phyloP scores from a whole-genome alignment of 2,113 vertebrate species.

The Furnarius figulus region DNA sequence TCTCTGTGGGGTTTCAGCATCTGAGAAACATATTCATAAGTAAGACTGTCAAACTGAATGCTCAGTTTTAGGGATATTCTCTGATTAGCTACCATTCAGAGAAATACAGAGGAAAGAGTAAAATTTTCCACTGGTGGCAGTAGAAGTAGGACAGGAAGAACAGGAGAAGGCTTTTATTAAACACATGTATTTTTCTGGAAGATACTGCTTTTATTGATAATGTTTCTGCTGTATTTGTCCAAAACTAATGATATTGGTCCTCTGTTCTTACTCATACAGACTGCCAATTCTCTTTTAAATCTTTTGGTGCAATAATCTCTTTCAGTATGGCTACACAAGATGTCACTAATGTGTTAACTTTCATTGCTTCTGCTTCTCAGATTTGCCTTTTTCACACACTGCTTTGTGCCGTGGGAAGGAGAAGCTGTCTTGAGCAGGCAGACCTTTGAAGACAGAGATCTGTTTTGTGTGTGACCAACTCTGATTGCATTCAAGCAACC shows the following conservation, averaged over 20 bases:
- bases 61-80: constrained; percentile 33
- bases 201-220: background rate
- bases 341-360: background rate
- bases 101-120: background rate
- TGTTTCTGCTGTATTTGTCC: background rate
- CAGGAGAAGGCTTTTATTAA: background rate
- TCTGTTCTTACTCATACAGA: background rate
- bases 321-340: background rate
- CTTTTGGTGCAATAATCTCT: background rate
- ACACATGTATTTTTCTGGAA: background rate
- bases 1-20: constrained; percentile 24
- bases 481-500: background rate
- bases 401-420: background rate
- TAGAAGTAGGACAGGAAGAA: background rate
- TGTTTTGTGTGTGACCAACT: background rate
- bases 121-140: constrained; percentile 13
- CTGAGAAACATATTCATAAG: constrained; percentile 19
- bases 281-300: background rate
- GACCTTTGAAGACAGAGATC: background rate
- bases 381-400: background rate
- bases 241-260: background rate
- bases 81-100: constrained; percentile 24
- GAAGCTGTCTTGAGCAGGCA: background rate
- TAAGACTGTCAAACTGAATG: constrained; percentile 33
- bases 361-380: background rate